Conservation (phyloP, 2,113 vertebrate species). For the Stegostoma tigrinum region DNA sequence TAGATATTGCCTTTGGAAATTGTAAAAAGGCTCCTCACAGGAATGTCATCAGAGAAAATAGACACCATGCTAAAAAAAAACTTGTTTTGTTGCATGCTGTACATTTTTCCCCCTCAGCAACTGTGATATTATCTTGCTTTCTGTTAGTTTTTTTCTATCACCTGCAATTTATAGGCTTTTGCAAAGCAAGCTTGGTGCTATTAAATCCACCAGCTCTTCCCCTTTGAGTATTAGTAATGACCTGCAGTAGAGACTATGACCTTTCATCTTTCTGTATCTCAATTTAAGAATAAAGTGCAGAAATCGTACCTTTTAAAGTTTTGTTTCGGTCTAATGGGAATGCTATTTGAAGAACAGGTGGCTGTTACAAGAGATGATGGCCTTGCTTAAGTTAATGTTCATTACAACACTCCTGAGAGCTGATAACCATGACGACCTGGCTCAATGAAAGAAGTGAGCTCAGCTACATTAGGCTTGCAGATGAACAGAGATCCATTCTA, state of each 20-base stretch:
- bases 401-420: slow-evolving; percentile 63
- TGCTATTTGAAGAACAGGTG: slow-evolving; percentile 63
- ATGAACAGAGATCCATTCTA: slow-evolving; percentile 50
- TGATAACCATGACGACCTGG: slow-evolving; percentile 67
- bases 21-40: neutral
- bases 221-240: neutral
- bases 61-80: neutral
- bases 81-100: neutral
- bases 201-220: neutral
- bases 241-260: neutral
- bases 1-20: neutral
- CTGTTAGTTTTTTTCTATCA: neutral
- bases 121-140: neutral
- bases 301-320: neutral
- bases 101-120: neutral
- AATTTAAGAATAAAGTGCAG: neutral
- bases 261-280: neutral
- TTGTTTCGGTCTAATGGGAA: slow-evolving; percentile 55
- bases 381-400: slow-evolving; percentile 68
- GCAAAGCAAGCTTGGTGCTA: neutral
- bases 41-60: no score
- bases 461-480: slow-evolving; percentile 53
- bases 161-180: neutral
- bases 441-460: slow-evolving; percentile 65
- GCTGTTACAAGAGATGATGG: slow-evolving; percentile 49